Percentiles rank a stretch among this genome's conserved stretches.
Evolutionary conservation across 2,888 invertebrate genomes (phyloP).

Genomic region (Venusia cambrica): DNA sequence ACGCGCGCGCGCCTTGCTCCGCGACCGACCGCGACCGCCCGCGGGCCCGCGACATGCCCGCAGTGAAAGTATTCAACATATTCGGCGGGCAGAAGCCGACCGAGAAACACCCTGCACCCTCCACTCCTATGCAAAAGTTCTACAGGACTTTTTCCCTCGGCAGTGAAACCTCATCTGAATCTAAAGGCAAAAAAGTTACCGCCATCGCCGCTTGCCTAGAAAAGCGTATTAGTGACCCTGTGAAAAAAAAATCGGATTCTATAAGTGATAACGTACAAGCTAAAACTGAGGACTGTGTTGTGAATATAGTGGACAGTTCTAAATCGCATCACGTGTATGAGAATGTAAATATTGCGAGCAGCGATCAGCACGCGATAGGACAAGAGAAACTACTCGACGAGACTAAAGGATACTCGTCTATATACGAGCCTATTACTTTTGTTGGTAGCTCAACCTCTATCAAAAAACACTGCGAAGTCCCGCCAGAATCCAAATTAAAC

Average conservation of each 20-base stretch:
- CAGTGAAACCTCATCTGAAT: constrained; percentile 58
- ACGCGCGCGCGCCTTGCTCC: constrained; percentile 73
- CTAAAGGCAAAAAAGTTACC: constrained; percentile 71
- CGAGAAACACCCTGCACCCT: constrained; percentile 65
- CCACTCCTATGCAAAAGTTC: constrained; percentile 70
- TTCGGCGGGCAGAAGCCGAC: constrained; percentile 78
- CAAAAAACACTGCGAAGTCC: constrained; percentile 28
- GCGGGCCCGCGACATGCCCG: constrained; percentile 77
- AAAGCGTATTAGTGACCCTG: constrained; percentile 64
- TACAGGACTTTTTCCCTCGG: constrained; percentile 77
- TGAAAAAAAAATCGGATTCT: constrained; percentile 34
- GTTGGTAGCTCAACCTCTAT: constrained; percentile 41
- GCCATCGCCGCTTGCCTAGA: constrained; percentile 73
- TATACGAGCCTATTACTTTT: constrained; percentile 74
- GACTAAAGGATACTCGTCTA: constrained; percentile 69
- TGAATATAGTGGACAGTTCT: constrained; percentile 46
- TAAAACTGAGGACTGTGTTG: constrained; percentile 53
- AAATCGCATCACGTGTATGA: constrained; percentile 65
- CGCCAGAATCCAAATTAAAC: constrained; percentile 60
- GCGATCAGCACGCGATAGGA: constrained; percentile 39
- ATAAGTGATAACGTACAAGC: constrained; percentile 52
- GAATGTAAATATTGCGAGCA: constrained; percentile 66
- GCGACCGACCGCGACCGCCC: constrained; percentile 61
- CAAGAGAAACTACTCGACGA: constrained; percentile 57
- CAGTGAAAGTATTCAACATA: constrained; percentile 80